Conservation (phyloP, 2,113 vertebrate genomes). For the Vireo altiloquus region DNA sequence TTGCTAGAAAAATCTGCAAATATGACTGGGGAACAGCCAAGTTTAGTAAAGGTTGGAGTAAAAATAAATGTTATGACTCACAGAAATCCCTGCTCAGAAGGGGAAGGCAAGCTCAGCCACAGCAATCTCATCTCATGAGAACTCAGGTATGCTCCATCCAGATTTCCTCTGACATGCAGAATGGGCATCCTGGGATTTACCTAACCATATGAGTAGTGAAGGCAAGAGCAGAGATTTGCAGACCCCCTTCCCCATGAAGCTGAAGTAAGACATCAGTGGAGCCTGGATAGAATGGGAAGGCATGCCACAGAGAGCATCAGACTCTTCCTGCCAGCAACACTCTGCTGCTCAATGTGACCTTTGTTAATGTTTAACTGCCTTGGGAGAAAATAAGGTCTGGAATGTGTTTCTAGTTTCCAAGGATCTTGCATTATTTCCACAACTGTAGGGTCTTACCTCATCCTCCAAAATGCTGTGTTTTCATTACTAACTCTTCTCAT, state of each 20-base stretch:
- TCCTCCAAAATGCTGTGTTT: neutral
- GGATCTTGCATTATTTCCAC: neutral
- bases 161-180: neutral
- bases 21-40: neutral
- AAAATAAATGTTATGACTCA: neutral
- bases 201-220: rapidly evolving
- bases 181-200: neutral
- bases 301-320: rapidly evolving
- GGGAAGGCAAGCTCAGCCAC: neutral
- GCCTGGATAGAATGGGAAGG: neutral
- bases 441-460: neutral
- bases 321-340: neutral
- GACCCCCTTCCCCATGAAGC: neutral
- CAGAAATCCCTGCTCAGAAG: neutral
- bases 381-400: neutral
- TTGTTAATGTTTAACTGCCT: neutral
- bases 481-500: neutral
- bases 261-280: neutral
- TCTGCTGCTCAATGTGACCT: neutral
- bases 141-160: neutral
- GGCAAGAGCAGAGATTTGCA: neutral
- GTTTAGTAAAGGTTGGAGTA: neutral
- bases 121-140: neutral
- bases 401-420: neutral
- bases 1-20: neutral